Evolutionary conservation across 2,888 invertebrate genomes (phyloP).

Genomic region (Tromatobia lineatoria): DNA sequence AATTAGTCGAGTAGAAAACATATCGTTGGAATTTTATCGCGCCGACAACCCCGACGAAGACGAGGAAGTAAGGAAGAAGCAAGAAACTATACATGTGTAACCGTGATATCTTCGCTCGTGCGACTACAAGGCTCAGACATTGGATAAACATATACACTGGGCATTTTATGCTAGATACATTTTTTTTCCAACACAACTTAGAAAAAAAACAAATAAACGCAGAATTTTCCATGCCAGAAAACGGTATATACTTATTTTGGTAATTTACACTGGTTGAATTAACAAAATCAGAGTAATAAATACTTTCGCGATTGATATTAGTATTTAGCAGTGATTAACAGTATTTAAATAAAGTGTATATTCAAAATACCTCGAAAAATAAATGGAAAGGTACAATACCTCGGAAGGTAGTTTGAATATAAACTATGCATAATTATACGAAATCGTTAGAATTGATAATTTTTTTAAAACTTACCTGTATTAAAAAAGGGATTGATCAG

Average conservation of each 20-base stretch:
- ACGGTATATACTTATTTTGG: not conserved
- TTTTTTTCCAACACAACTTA: not conserved
- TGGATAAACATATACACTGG: slow-evolving; percentile 10
- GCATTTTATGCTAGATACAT: not conserved
- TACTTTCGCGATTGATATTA: too few relatives aligned
- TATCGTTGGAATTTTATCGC: slow-evolving; percentile 62
- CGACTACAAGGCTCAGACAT: slow-evolving; percentile 6
- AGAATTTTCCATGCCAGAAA: not conserved
- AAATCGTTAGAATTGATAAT: too few relatives aligned
- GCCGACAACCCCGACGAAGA: slow-evolving; percentile 39
- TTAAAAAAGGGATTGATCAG: too few relatives aligned
- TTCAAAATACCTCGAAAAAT: too few relatives aligned
- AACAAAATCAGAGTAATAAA: too few relatives aligned
- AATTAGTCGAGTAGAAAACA: slow-evolving; percentile 61
- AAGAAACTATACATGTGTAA: slow-evolving; percentile 48
- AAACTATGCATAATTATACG: too few relatives aligned
- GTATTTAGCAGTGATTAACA: too few relatives aligned
- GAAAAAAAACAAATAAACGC: not conserved
- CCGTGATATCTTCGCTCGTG: slow-evolving; percentile 35
- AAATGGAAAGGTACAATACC: too few relatives aligned
- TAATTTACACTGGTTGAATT: not conserved
- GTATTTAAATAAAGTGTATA: too few relatives aligned
- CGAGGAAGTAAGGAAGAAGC: slow-evolving; percentile 33
- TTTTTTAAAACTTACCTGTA: too few relatives aligned
- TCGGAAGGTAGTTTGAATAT: too few relatives aligned